Evolutionary conservation across 53 echinoderm and acorn worm genomes (phyloP).

Genomic region (Astropecten irregularis): DNA sequence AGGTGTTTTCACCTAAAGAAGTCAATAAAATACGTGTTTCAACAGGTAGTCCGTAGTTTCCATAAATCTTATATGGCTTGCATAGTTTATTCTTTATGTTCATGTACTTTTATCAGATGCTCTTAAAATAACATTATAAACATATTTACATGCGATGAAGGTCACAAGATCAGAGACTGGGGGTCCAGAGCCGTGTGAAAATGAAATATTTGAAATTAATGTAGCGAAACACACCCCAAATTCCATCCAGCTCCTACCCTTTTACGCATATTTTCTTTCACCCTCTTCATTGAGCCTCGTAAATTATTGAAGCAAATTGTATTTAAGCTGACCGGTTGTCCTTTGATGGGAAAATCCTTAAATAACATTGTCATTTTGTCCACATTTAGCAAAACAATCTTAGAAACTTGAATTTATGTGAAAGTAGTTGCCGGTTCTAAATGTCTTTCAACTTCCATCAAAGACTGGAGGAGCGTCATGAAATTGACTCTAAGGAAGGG

Average conservation of each 20-base stretch:
- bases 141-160: not conserved
- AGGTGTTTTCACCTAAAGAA: too few relatives aligned
- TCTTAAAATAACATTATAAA: constrained; percentile 15
- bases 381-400: too few relatives aligned
- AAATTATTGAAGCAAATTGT: not conserved
- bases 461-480: too few relatives aligned
- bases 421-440: too few relatives aligned
- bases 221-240: constrained; percentile 10
- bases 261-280: not conserved
- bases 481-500: too few relatives aligned
- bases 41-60: not conserved
- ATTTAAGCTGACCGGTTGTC: too few relatives aligned
- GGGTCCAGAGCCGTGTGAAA: not conserved
- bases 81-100: too few relatives aligned
- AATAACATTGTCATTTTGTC: too few relatives aligned
- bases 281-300: not conserved
- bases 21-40: not conserved
- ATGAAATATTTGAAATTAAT: not conserved
- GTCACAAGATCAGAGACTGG: constrained; percentile 30
- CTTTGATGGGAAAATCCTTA: too few relatives aligned
- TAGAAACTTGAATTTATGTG: too few relatives aligned
- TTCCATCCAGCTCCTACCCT: not conserved
- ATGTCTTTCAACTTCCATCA: too few relatives aligned
- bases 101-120: not conserved
- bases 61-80: constrained; percentile 27